Percentiles rank a stretch among this genome's conserved stretches.
These are phyloP conservation scores for Polydrusus tereticollis DNA, from an alignment of 2,888 invertebrate species.

Conservation along the genomic window DNA sequence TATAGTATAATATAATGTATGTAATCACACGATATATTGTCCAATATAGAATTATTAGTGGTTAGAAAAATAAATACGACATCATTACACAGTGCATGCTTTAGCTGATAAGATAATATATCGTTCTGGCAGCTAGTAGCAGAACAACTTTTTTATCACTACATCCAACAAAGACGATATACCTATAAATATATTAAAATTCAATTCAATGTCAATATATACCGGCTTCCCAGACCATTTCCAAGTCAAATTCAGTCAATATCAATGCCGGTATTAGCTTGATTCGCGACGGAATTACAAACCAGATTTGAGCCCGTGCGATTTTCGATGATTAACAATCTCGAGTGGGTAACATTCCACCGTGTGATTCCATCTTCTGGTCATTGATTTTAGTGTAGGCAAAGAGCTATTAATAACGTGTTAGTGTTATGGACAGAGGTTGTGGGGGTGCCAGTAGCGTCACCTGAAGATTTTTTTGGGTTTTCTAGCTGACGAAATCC, in stretches of 20 bases:
- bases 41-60: too few species aligned
- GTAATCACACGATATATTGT: too few species aligned
- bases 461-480: neutral
- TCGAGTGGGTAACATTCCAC: slow-evolving; percentile 31
- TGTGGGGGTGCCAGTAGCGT: neutral
- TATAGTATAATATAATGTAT: too few species aligned
- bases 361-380: slow-evolving; percentile 14
- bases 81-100: too few species aligned
- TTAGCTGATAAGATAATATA: too few species aligned
- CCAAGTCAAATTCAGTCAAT: neutral
- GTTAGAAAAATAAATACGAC: too few species aligned
- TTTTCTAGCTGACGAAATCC: neutral
- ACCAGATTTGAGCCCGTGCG: slow-evolving; percentile 38
- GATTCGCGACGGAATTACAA: slow-evolving; percentile 15
- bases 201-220: neutral
- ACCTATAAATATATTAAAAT: too few species aligned
- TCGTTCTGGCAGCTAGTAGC: neutral
- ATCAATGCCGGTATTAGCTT: neutral
- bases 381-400: slow-evolving; percentile 26
- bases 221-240: neutral
- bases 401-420: slow-evolving; percentile 22
- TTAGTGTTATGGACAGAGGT: neutral
- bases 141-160: neutral
- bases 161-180: too few species aligned
- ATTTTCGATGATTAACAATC: slow-evolving; percentile 31